A percentile compares a stretch with the other conserved stretches of the same genome.
Conservation (phyloP, 2,797 vertebrate species). For the Gambusia yucatana region DNA sequence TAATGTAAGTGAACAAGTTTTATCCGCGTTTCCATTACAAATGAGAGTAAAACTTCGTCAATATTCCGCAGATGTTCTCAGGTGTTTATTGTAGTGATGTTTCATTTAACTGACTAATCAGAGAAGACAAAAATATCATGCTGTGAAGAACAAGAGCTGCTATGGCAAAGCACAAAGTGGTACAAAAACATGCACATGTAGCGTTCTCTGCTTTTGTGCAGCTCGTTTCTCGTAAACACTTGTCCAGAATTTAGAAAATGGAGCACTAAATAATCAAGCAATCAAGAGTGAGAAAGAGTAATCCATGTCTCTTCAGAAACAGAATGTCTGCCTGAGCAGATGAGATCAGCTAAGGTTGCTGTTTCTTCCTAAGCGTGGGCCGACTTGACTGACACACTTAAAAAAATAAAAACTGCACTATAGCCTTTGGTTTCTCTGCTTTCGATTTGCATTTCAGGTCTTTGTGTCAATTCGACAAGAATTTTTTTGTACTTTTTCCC, state of each 20-base stretch:
- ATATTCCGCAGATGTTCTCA: not conserved
- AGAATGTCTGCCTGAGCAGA: not conserved
- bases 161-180: not conserved
- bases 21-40: not conserved
- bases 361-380: slow-evolving; percentile 4
- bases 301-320: not conserved
- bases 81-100: not conserved
- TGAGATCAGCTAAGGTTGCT: slow-evolving; percentile 7
- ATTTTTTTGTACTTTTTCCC: not conserved
- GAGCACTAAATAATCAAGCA: not conserved
- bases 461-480: slow-evolving; percentile 19
- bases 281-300: not conserved
- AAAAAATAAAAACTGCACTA: not conserved
- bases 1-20: not conserved
- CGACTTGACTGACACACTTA: slow-evolving; percentile 9
- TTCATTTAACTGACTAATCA: not conserved
- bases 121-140: not conserved
- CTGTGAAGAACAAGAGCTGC: not conserved
- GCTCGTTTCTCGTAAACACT: not conserved
- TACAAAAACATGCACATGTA: not conserved
- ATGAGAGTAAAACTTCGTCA: too few species aligned
- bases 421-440: not conserved
- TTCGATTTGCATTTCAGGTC: slow-evolving; percentile 17
- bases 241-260: not conserved
- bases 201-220: not conserved